phyloP scores from a whole-genome alignment of 2,113 vertebrate species.

The Mustela lutreola region DNA sequence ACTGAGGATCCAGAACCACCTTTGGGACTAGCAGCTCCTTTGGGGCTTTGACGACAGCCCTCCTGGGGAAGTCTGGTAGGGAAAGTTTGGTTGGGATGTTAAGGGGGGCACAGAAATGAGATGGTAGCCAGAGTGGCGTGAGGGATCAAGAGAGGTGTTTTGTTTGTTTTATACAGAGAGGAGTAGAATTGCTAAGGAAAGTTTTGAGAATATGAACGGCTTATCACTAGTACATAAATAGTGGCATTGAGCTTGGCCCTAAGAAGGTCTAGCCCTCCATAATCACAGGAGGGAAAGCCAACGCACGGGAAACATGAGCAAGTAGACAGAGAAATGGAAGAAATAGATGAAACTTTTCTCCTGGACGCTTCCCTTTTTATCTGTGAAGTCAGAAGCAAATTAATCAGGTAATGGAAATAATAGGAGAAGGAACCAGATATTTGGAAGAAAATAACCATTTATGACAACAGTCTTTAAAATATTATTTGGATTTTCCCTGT shows the following conservation, averaged over 20 bases:
- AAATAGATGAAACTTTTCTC: not conserved
- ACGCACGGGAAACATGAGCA: fast-evolving
- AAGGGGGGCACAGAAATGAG: not conserved
- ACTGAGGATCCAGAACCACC: not conserved
- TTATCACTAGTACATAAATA: not conserved
- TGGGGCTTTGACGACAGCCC: not conserved
- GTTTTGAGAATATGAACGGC: not conserved
- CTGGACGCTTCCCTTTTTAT: not conserved
- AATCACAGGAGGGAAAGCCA: not conserved
- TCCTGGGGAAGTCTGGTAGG: not conserved
- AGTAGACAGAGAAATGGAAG: not conserved
- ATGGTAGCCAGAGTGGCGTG: no score
- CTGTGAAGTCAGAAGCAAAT: not conserved
- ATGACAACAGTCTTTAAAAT: not conserved
- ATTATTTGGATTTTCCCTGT: not conserved
- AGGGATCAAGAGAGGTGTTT: not conserved
- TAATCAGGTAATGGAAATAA: not conserved
- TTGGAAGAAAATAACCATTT: not conserved
- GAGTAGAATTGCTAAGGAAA: not conserved
- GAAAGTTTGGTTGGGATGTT: not conserved
- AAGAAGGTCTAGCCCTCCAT: not conserved
- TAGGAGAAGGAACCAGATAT: not conserved
- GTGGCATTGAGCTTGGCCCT: not conserved
- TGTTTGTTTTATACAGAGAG: not conserved
- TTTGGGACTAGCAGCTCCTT: not conserved